These are phyloP conservation scores for Stratiomys singularior DNA, from an alignment of 2,888 invertebrate genomes.

Conservation along the genomic window DNA sequence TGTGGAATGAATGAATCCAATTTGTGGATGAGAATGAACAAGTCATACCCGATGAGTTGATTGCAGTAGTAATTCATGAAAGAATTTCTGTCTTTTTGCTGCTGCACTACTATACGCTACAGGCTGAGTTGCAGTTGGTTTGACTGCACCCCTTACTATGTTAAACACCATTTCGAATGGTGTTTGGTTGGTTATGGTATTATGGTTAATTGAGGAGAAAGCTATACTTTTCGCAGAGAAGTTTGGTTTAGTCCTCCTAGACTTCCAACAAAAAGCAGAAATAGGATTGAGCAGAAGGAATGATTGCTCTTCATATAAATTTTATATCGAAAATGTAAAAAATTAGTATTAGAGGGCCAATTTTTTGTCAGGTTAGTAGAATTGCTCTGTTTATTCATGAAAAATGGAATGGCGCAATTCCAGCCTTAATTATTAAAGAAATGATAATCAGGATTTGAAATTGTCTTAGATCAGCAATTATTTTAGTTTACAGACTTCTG, in stretches of 20 bases:
- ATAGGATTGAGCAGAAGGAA: conserved; percentile 65
- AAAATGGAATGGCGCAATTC: conserved; percentile 26
- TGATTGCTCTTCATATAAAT: conserved; percentile 66
- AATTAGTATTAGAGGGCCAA: conserved; percentile 70
- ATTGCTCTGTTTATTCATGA: conserved; percentile 69
- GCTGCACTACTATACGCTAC: too few relatives aligned
- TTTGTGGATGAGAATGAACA: too few relatives aligned
- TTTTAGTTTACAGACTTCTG: conserved; percentile 57
- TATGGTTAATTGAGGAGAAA: conserved; percentile 74
- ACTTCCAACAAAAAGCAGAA: conserved; percentile 68
- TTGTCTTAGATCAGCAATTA: conserved; percentile 45
- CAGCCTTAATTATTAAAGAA: conserved; percentile 54
- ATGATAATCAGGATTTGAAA: conserved; percentile 51
- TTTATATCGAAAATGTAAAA: conserved; percentile 65
- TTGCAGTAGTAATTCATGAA: too few relatives aligned
- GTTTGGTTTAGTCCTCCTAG: conserved; percentile 69
- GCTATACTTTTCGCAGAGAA: conserved; percentile 70
- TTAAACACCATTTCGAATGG: too few relatives aligned
- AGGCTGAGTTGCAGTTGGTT: too few relatives aligned
- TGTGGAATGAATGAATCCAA: too few relatives aligned
- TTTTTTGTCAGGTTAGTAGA: conserved; percentile 74
- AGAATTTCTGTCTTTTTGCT: too few relatives aligned
- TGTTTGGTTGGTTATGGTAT: too few relatives aligned
- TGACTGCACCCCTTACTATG: too few relatives aligned
- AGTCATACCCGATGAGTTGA: too few relatives aligned